Conservation (phyloP, 2,797 vertebrate genomes). For the Chaunax sp. region DNA sequence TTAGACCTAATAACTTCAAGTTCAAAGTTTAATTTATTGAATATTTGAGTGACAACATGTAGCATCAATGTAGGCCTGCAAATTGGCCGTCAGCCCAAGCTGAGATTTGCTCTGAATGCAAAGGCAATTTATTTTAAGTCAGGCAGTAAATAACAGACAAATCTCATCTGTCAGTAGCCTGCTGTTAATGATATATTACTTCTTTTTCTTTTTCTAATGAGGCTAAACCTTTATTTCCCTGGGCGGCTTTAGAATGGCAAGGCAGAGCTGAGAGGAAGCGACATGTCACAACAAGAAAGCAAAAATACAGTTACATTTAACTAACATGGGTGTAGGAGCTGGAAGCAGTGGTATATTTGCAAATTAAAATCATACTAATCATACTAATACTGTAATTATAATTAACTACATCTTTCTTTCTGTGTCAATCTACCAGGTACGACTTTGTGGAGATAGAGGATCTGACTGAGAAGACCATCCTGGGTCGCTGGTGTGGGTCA, state of each 20-base stretch:
- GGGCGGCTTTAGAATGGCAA: constrained; percentile 5
- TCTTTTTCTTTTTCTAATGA: constrained; percentile 16
- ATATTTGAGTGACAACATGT: constrained; percentile 42
- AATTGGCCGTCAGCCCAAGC: constrained; percentile 8
- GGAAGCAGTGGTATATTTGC: background rate
- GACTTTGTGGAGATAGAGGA: constrained; percentile 98
- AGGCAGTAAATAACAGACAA: constrained; percentile 37
- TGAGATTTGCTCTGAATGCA: constrained; percentile 27
- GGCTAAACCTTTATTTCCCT: constrained; percentile 54
- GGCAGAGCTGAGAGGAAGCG: constrained; percentile 2
- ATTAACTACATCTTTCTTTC: no score
- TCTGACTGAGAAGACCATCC: constrained; percentile 86
- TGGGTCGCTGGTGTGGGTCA: constrained; percentile 97
- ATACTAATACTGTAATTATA: no score
- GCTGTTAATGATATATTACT: constrained; percentile 14
- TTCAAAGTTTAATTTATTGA: constrained; percentile 57
- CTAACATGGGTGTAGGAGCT: background rate
- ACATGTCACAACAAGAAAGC: background rate
- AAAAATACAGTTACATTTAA: constrained; percentile 1
- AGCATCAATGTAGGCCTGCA: constrained; percentile 21
- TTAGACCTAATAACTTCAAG: background rate
- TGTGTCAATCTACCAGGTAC: constrained; percentile 83
- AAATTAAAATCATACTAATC: no score
- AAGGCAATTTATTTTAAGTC: constrained; percentile 26
- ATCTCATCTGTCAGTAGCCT: constrained; percentile 20